phyloP scores from a whole-genome alignment of 2,797 vertebrate species.

The Acanthurus leucopareius region DNA sequence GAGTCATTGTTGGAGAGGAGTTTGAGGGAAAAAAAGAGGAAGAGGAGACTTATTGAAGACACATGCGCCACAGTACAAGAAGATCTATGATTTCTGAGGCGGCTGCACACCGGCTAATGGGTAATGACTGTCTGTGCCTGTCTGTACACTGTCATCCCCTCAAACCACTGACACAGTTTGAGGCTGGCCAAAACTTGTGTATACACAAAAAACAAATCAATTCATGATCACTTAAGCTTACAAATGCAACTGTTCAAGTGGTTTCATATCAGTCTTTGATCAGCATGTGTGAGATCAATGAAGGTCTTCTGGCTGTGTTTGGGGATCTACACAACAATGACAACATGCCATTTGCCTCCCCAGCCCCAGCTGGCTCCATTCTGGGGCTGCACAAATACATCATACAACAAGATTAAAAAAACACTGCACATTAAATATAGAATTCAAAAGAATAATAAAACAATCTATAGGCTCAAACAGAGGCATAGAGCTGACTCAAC shows the following conservation, averaged over 20 bases:
- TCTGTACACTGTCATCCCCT: conserved; percentile 28
- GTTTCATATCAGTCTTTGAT: conserved; percentile 41
- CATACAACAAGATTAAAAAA: neutral
- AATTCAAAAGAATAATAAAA: neutral
- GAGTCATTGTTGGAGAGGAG: conserved; percentile 31
- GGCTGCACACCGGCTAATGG: conserved; percentile 41
- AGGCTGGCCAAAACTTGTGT: conserved; percentile 22
- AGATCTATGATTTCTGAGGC: conserved; percentile 26
- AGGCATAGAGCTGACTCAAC: neutral
- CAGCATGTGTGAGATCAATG: conserved; percentile 45
- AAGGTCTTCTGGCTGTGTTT: conserved; percentile 43
- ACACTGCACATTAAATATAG: neutral
- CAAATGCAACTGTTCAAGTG: conserved; percentile 37
- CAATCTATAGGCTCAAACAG: neutral
- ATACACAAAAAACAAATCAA: conserved; percentile 39
- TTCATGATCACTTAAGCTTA: conserved; percentile 48
- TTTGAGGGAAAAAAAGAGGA: conserved; percentile 11
- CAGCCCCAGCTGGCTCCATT: too few relatives aligned
- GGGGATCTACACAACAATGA: conserved; percentile 18
- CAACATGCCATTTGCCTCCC: neutral
- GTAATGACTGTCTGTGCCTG: conserved; percentile 40
- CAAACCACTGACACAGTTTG: conserved; percentile 40
- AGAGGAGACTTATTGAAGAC: conserved; percentile 36
- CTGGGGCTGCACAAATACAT: conserved; percentile 1
- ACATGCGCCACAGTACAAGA: conserved; percentile 2